Percentiles rank a stretch among this genome's conserved stretches.
Conservation (phyloP, 2,888 invertebrate species). For the Smittia sp. region DNA sequence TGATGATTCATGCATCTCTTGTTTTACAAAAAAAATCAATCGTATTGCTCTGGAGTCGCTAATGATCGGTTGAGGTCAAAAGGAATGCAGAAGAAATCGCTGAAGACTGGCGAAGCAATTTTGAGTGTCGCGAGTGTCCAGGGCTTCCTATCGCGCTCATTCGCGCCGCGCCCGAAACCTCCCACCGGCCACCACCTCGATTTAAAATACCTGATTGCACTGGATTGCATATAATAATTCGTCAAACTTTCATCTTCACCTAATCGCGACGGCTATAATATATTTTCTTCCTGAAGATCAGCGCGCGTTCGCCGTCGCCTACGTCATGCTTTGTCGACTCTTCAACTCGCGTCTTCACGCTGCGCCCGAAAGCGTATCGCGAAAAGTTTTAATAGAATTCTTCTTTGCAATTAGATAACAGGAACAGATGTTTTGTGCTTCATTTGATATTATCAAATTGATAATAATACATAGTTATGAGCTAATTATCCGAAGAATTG, state of each 20-base stretch:
- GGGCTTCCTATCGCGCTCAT: too few species aligned
- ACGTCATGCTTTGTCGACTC: neutral
- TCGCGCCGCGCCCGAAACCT: too few species aligned
- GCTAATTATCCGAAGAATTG: slow-evolving; percentile 34
- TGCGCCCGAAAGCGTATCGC: neutral
- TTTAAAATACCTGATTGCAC: slow-evolving; percentile 36
- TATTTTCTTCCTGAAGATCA: neutral
- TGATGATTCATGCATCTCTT: slow-evolving; percentile 22
- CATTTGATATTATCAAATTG: too few species aligned
- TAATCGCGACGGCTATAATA: neutral
- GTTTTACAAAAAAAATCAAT: too few species aligned
- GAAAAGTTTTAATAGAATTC: slow-evolving; percentile 16
- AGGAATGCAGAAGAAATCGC: too few species aligned
- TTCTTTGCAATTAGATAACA: slow-evolving; percentile 39
- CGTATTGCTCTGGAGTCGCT: too few species aligned
- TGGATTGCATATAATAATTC: slow-evolving; percentile 17
- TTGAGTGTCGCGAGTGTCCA: too few species aligned
- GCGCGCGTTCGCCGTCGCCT: neutral
- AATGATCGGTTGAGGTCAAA: too few species aligned
- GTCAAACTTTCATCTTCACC: neutral
- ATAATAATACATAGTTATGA: slow-evolving; percentile 38
- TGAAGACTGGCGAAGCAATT: too few species aligned
- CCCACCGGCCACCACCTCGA: neutral
- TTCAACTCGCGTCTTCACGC: neutral
- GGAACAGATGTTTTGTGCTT: slow-evolving; percentile 31